Base-by-base conservation (phyloP, 2,888 invertebrate species). In the Cheilosia vernalis region DNA sequence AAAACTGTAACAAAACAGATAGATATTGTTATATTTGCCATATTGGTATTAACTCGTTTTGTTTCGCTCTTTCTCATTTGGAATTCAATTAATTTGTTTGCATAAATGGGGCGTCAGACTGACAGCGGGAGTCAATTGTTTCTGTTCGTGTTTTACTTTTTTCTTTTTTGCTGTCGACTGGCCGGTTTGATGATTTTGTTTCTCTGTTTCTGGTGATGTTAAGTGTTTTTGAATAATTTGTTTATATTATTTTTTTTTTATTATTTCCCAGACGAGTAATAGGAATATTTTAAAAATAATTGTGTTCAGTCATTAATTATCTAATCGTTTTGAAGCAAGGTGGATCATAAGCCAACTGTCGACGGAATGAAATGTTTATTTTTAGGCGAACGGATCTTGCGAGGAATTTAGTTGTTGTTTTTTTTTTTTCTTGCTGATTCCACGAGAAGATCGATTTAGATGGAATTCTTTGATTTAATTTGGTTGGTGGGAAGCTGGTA, bases 1-100 rank as follows among this genome's bases (percentile, higher is more conserved):
- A 51, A 51, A 24, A 24, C 2, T 80, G 80, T 84, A 67, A 80
- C 84, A n/a, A 70, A 74, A 74, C 80, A 66, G 42, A 27, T 27
- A 27, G 5, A 27, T 4, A 74, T 84, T 76, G 84, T 61, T 84
- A 70, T 80, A 80, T 80, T 80, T 84, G 70, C 80, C 79, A 80
- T 80, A 69, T 84, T 84, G 69, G 84, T 61, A 17, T 74, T 80
- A 24, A 70, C 67, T 58, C 30, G 67, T 72, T 70, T 64, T 47
- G 19, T 70, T 76, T 66, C 63, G 19, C 13, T 33, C 17, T 40
- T 60, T 17, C 24, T 13, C 49, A 17, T 67, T 61, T 33, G 63
- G 58, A 56, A 74, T 74, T 70, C 55, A 60, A 51, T 77, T 82
- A 66, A 72, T 53, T 69, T 80, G 63, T 84, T 84, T 74, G 69